Percentiles rank a stretch among this genome's conserved stretches.
phyloP scores from a whole-genome alignment of 2,888 invertebrate species.

The Drosophila peninsularis region DNA sequence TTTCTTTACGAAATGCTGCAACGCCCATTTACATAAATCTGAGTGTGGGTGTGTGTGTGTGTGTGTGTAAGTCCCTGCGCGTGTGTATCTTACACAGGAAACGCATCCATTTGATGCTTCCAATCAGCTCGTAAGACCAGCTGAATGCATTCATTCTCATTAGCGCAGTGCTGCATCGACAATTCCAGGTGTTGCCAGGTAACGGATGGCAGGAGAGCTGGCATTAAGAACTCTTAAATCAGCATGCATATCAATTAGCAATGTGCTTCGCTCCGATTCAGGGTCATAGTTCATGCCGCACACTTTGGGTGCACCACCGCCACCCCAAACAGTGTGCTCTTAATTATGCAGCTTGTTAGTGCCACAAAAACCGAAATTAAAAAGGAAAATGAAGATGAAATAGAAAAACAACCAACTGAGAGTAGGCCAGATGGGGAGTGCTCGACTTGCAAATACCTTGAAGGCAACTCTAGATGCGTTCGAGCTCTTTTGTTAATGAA shows the following conservation, averaged over 20 bases:
- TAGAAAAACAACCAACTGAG: neutral
- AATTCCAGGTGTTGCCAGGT: neutral
- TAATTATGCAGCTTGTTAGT: conserved; percentile 70
- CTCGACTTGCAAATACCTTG: neutral
- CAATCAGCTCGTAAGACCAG: conserved; percentile 15
- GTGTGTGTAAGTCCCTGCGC: too few relatives aligned
- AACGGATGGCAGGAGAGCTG: neutral
- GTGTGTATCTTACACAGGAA: neutral
- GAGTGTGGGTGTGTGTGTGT: too few relatives aligned
- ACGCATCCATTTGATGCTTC: neutral
- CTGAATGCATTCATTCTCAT: conserved; percentile 3
- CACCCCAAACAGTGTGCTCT: conserved; percentile 40
- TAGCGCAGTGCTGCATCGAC: neutral
- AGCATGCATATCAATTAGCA: conserved; percentile 24
- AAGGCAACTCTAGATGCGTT: too few relatives aligned
- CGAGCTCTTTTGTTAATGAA: too few relatives aligned
- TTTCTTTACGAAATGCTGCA: neutral
- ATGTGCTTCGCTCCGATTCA: conserved; percentile 2
- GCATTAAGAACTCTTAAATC: neutral
- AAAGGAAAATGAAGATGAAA: neutral
- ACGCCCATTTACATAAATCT: neutral
- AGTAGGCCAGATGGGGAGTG: neutral
- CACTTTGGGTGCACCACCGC: conserved; percentile 12
- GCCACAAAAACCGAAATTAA: conserved; percentile 13
- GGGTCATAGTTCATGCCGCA: conserved; percentile 28